phyloP scores from a whole-genome alignment of 1,140 invertebrate genomes.

The Euglossa dilemma region DNA sequence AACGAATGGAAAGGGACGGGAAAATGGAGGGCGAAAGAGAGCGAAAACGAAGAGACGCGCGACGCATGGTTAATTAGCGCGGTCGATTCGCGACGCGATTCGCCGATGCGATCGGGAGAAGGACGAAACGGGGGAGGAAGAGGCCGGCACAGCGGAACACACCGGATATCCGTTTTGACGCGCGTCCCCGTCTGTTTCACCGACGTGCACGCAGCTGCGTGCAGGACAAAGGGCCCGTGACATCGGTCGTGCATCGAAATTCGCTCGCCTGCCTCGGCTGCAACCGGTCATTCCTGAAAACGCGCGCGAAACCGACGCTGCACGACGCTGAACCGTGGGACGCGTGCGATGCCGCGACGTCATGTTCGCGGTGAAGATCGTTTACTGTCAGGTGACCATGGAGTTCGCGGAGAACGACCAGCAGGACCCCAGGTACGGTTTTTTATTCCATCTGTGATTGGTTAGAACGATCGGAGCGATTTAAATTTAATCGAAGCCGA shows the following conservation, averaged over 20 bases:
- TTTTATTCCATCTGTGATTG: not conserved
- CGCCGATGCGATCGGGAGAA: slow-evolving; percentile 40
- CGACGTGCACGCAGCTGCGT: slow-evolving; percentile 43
- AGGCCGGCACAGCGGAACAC: slow-evolving; percentile 73
- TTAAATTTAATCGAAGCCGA: no score
- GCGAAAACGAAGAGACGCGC: not conserved
- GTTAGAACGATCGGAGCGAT: no score
- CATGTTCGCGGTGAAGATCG: slow-evolving; percentile 80
- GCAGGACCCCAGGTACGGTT: slow-evolving; percentile 32
- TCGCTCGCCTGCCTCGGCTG: slow-evolving; percentile 24
- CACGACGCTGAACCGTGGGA: slow-evolving; percentile 12
- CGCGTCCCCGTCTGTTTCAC: slow-evolving; percentile 30
- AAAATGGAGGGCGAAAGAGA: not conserved
- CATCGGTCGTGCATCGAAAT: slow-evolving; percentile 51
- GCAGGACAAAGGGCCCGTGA: slow-evolving; percentile 56
- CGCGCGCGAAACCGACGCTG: slow-evolving; percentile 5
- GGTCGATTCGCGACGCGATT: not conserved
- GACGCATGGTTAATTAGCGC: slow-evolving; percentile 42
- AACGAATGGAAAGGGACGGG: not conserved
- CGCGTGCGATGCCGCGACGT: slow-evolving; percentile 33
- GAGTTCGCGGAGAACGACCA: slow-evolving; percentile 68
- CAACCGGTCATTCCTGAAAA: slow-evolving; percentile 25
- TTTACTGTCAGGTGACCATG: slow-evolving; percentile 80
- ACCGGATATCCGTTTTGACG: slow-evolving; percentile 78
- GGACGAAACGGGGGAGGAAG: slow-evolving; percentile 23